These are phyloP conservation scores for Brachionichthys hirsutus DNA, from an alignment of 2,113 vertebrate species.

Conservation along the genomic window DNA sequence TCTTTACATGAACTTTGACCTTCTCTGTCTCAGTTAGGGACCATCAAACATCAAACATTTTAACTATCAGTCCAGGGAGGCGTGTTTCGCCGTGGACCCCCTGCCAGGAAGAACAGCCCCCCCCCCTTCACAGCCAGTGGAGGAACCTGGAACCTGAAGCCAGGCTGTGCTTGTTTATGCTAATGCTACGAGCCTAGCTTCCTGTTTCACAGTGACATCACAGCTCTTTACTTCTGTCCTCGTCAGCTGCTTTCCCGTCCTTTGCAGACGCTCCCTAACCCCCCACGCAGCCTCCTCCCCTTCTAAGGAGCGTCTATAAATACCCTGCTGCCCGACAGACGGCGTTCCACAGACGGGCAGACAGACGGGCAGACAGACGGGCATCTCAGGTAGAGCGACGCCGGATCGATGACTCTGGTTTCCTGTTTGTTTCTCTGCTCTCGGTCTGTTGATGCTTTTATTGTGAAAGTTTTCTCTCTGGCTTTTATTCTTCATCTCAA, in stretches of 20 bases:
- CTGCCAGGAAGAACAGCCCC: too few relatives aligned
- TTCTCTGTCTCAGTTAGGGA: slow-evolving; percentile 42
- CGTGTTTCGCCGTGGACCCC: too few relatives aligned
- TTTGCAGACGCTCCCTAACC: slow-evolving; percentile 46
- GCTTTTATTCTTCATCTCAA: too few relatives aligned
- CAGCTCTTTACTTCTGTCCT: neutral
- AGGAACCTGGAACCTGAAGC: too few relatives aligned
- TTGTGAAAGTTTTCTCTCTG: too few relatives aligned
- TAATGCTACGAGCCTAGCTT: too few relatives aligned
- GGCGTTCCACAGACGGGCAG: slow-evolving; percentile 49
- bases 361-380: slow-evolving; percentile 18
- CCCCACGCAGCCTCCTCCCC: neutral
- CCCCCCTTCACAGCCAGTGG: too few relatives aligned
- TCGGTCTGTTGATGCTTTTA: too few relatives aligned
- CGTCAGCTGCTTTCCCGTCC: neutral
- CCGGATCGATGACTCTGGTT: slow-evolving; percentile 1
- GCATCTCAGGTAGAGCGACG: slow-evolving; percentile 41
- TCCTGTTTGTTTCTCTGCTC: slow-evolving; percentile 28
- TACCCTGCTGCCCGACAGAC: slow-evolving; percentile 2
- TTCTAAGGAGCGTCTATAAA: slow-evolving; percentile 51
- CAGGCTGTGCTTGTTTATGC: too few relatives aligned
- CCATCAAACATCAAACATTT: too few relatives aligned
- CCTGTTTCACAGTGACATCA: neutral
- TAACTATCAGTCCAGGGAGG: too few relatives aligned
- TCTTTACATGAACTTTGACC: slow-evolving; percentile 61